Percentiles rank a stretch among this genome's conserved stretches.
phyloP scores from a whole-genome alignment of 2,888 invertebrate species.

The Fragum whitleyi region DNA sequence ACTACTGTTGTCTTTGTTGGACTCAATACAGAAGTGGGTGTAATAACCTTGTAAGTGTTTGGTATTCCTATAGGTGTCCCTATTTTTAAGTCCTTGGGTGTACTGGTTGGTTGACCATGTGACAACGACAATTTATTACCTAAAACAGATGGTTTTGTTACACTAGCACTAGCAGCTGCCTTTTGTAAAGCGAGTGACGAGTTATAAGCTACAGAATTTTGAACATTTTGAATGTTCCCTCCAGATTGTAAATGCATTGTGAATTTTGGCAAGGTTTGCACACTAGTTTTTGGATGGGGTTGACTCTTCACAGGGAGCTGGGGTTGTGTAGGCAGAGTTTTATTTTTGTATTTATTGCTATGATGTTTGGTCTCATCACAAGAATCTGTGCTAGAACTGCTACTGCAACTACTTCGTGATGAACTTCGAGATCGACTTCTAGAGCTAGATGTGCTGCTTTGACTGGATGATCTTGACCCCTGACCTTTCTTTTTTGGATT shows the following conservation, averaged over 20 bases:
- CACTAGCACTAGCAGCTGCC: not conserved
- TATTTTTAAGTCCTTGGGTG: not conserved
- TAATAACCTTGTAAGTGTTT: constrained; percentile 15
- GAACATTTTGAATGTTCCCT: constrained; percentile 27
- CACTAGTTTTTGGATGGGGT: constrained; percentile 14
- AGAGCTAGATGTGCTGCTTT: constrained; percentile 35
- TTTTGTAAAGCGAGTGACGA: constrained; percentile 19
- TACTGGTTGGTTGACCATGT: not conserved
- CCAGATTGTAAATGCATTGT: constrained; percentile 47
- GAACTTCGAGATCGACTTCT: constrained; percentile 62
- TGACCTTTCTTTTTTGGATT: not conserved
- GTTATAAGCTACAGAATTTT: constrained; percentile 46
- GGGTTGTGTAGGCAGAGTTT: constrained; percentile 57
- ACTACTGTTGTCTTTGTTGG: not conserved
- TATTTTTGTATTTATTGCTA: constrained; percentile 41
- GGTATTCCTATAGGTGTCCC: not conserved
- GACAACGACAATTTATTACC: not conserved
- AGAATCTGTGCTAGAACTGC: constrained; percentile 64
- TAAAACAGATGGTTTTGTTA: not conserved
- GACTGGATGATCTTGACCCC: constrained; percentile 44
- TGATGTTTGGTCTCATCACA: constrained; percentile 46
- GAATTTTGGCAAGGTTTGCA: constrained; percentile 52
- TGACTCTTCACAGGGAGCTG: constrained; percentile 15
- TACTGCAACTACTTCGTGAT: constrained; percentile 65
- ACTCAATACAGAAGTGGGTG: not conserved